Conservation (phyloP, 2,797 vertebrate species). For the Prionace glauca region DNA sequence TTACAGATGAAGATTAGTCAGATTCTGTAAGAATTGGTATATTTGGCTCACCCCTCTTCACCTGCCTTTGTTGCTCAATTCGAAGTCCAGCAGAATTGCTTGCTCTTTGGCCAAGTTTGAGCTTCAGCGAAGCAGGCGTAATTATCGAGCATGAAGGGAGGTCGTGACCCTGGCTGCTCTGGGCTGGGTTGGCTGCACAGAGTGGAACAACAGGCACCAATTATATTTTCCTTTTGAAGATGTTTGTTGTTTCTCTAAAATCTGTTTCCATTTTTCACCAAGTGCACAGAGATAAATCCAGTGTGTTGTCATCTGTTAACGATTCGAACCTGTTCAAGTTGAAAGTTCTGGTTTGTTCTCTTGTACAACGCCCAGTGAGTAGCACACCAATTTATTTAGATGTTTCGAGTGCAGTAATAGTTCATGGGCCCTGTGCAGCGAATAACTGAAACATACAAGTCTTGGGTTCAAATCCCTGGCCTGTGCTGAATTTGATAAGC, state of each 20-base stretch:
- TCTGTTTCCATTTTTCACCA: background rate
- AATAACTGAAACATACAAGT: background rate
- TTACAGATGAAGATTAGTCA: background rate
- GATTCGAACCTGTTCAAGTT: background rate
- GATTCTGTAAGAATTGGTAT: background rate
- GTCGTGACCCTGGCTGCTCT: background rate
- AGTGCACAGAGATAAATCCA: background rate
- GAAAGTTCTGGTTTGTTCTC: background rate
- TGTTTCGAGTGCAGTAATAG: background rate
- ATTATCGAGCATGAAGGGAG: background rate
- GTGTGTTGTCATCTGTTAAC: background rate
- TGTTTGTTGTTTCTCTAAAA: background rate
- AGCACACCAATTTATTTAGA: background rate
- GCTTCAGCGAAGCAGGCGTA: background rate
- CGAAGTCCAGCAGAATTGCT: background rate
- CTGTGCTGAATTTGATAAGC: background rate
- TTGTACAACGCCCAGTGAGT: background rate
- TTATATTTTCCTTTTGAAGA: constrained; percentile 3
- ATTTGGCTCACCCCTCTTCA: background rate
- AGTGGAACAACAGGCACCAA: background rate
- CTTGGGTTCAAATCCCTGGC: background rate
- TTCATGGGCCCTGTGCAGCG: background rate
- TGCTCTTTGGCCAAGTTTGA: background rate
- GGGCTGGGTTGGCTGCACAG: background rate
- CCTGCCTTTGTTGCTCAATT: background rate